These are phyloP conservation scores for Athalia rosae DNA, from an alignment of 2,888 invertebrate species.

Conservation along the genomic window DNA sequence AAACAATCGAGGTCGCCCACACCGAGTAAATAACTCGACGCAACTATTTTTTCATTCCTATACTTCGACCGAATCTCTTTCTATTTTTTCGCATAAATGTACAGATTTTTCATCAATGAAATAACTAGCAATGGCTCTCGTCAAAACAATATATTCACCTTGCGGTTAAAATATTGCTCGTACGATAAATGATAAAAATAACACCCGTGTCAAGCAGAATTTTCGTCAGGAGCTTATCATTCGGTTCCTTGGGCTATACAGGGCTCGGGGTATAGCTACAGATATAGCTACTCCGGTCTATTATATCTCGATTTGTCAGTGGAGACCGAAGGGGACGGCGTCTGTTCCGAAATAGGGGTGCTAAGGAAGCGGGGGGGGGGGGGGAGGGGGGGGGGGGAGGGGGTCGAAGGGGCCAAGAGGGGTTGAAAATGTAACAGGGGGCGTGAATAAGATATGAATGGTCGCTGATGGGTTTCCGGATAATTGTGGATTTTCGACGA, in stretches of 20 bases:
- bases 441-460: conserved; percentile 42
- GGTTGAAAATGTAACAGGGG: conserved; percentile 32
- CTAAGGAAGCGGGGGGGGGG: conserved; percentile 18
- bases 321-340: conserved; percentile 22
- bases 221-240: conserved; percentile 25
- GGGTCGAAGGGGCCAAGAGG: conserved; percentile 20
- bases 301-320: conserved; percentile 44
- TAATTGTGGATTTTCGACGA: conserved; percentile 43
- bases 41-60: no score
- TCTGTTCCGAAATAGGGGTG: conserved; percentile 31
- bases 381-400: conserved; percentile 22
- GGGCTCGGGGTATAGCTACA: background rate
- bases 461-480: conserved; percentile 45
- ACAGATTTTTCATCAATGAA: no score
- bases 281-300: conserved; percentile 37
- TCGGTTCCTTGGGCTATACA: conserved; percentile 1
- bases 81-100: no score
- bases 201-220: background rate
- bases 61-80: no score
- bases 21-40: no score
- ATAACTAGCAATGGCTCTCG: no score
- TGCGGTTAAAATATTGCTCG: background rate
- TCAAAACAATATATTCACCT: no score
- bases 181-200: background rate
- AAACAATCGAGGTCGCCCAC: background rate